Conservation (phyloP, 2,113 vertebrate genomes). For the Rattus rattus region DNA sequence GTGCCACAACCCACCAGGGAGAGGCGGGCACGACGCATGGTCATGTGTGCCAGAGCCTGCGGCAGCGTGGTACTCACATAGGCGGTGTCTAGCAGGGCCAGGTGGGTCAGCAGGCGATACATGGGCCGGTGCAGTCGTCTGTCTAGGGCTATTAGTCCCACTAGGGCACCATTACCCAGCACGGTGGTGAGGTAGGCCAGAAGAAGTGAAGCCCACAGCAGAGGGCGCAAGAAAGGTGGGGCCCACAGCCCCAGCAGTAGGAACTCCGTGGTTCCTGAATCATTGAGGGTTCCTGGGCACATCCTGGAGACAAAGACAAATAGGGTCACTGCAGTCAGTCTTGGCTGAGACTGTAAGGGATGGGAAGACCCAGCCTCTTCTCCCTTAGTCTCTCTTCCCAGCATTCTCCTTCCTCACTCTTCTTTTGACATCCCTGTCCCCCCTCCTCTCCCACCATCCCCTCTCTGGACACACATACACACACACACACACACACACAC, state of each 20-base stretch:
- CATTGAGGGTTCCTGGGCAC: background rate
- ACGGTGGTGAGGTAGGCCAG: background rate
- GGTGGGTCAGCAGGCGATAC: slow-evolving; percentile 55
- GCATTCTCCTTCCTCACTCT: background rate
- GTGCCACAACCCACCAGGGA: slow-evolving; percentile 52
- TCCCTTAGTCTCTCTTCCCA: background rate
- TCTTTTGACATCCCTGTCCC: too few species aligned
- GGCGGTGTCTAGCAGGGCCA: slow-evolving; percentile 51
- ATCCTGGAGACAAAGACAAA: background rate
- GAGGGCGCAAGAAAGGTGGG: background rate
- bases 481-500: background rate
- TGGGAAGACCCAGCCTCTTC: too few species aligned
- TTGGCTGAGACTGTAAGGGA: background rate
- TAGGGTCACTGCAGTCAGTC: too few species aligned
- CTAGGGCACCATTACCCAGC: slow-evolving; percentile 36
- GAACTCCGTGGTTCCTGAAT: background rate
- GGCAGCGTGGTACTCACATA: slow-evolving; percentile 61
- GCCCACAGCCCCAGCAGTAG: slow-evolving; percentile 27
- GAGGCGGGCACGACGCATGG: background rate
- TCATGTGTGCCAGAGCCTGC: slow-evolving; percentile 47
- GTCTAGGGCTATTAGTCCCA: slow-evolving; percentile 43
- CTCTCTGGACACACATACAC: too few species aligned
- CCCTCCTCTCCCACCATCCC: too few species aligned
- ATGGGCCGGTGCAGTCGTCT: slow-evolving; percentile 43
- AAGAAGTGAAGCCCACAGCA: slow-evolving; percentile 33